phyloP scores from a whole-genome alignment of 2,113 vertebrate species.

The Crotophaga sulcirostris region DNA sequence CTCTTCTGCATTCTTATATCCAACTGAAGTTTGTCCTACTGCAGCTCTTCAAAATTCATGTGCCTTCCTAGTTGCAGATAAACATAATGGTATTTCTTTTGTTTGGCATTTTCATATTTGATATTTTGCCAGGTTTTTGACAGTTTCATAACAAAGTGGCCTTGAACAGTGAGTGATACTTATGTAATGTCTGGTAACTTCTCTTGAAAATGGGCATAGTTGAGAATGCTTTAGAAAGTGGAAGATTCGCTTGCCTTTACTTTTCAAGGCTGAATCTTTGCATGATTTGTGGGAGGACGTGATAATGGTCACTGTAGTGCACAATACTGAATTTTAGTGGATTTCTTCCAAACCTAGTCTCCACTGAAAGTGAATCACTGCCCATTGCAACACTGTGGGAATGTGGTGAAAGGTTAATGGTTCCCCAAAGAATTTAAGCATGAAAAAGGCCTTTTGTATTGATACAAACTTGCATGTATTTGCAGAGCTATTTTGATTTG shows the following conservation, averaged over 20 bases:
- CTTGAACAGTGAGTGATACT: not conserved
- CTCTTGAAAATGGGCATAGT: not conserved
- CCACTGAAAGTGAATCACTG: not conserved
- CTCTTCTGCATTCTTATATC: not conserved
- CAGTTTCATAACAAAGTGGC: not conserved
- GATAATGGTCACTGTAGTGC: not conserved
- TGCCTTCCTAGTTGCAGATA: not conserved
- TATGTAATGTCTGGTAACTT: not conserved
- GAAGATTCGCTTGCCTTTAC: rapidly evolving
- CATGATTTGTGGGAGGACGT: not conserved
- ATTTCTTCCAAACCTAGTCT: not conserved
- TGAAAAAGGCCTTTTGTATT: not conserved
- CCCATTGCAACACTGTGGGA: not conserved
- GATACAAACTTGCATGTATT: not conserved
- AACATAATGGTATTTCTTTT: not conserved
- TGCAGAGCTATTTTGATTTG: not conserved
- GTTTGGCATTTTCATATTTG: not conserved
- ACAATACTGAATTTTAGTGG: not conserved
- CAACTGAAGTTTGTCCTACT: not conserved
- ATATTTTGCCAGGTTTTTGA: not conserved
- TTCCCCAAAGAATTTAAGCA: not conserved
- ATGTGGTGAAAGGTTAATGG: not conserved
- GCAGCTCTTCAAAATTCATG: not conserved
- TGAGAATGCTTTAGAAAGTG: not conserved
- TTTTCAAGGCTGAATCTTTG: not conserved